phyloP scores from a whole-genome alignment of 2,888 invertebrate species.

The Odontomyia ornata region DNA sequence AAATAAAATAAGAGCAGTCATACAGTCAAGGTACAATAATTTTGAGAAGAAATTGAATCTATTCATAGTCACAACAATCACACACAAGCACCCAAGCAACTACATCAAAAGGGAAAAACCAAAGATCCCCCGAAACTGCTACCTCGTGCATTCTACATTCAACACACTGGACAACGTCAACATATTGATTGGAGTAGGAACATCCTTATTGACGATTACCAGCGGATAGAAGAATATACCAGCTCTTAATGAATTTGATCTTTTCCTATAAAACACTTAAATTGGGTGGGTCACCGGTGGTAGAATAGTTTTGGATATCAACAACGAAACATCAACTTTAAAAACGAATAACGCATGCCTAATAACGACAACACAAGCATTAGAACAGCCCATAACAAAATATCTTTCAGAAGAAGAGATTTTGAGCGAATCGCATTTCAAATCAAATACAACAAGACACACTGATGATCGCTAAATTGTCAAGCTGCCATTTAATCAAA shows the following conservation, averaged over 20 bases:
- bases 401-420: conserved; percentile 4
- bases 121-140: background rate
- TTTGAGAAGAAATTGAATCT: background rate
- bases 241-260: background rate
- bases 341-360: background rate
- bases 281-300: background rate
- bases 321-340: background rate
- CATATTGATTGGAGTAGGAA: background rate
- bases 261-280: background rate
- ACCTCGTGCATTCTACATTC: background rate
- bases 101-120: background rate
- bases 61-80: background rate
- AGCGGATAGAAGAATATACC: background rate
- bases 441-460: background rate
- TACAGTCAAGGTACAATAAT: background rate
- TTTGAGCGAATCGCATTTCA: conserved; percentile 22
- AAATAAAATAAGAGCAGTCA: background rate
- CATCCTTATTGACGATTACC: background rate
- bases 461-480: conserved; percentile 16
- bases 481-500: conserved; percentile 25
- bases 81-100: background rate
- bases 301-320: background rate
- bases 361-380: background rate
- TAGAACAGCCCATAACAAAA: background rate
- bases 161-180: background rate